Evolutionary conservation across 2,797 vertebrate species (phyloP), one percentile per base, ranked within the genome.

Genomic region (Typhlichthys subterraneus): DNA sequence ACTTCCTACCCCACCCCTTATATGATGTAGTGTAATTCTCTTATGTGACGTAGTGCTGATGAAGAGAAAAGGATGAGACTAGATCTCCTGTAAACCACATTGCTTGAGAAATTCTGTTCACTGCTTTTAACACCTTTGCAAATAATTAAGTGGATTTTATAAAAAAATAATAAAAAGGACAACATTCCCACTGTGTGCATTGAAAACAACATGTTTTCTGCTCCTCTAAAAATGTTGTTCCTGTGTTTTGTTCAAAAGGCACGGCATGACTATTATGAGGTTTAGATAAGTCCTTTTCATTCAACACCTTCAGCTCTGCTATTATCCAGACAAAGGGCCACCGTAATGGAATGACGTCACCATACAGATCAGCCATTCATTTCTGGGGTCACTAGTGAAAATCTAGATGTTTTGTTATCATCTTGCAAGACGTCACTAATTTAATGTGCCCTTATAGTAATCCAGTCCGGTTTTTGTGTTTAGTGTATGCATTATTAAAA

Each of bases 311-410:
- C 33, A 6, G 5, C 33, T 38, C 33, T 38, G 33, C 33, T 38
- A 38, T 38, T 38, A 38, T 38, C 6, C 7, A 38, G 6, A 38
- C 33, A 38, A 38, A 29, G 31, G 65, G 67, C 50, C 61, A 67
- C 63, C 64, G 60, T 82, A 78, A 81, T 76, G 63, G 75, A 76
- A 80, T 76, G 63, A 59, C 6, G 19, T 38, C 23, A 73, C 63
- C 58, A 69, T 63, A 53, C 38, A 53, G 29, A 23, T 63, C 54
- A 53, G 45, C 56, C 67, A 65, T 76, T 75, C 52, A 64, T 75
- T 7, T 63, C 57, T 51, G 57, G 45, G 17, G 47, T 65, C 66
- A 67, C 33, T 49, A 55, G 59, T 33, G 50, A 65, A 46, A 67
- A 64, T 62, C 54, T 4, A 45, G 5, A 38, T 9, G 5, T 29